These are phyloP conservation scores for Cylloceria caligata DNA, from an alignment of 2,888 invertebrate genomes.

Conservation along the genomic window DNA sequence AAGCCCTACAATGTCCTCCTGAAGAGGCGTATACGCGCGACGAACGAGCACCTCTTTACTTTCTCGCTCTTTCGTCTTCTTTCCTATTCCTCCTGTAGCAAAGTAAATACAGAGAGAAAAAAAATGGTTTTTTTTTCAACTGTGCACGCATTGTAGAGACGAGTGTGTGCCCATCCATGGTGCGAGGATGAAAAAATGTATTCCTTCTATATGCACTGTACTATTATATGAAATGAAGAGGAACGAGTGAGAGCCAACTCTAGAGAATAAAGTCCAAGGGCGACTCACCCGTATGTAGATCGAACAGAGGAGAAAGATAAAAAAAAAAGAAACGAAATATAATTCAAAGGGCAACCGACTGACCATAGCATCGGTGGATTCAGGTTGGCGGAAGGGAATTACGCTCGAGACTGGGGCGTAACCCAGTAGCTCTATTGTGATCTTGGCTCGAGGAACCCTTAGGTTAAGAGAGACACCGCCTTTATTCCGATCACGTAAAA, in stretches of 20 bases:
- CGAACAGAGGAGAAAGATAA: constrained; percentile 26
- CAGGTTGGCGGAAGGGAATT: constrained; percentile 63
- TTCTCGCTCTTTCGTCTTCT: constrained; percentile 35
- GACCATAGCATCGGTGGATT: constrained; percentile 46
- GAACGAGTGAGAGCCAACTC: constrained; percentile 12
- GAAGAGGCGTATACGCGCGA: constrained; percentile 43
- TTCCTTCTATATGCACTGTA: constrained; percentile 31
- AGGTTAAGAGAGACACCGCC: constrained; percentile 26
- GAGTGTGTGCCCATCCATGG: constrained; percentile 10
- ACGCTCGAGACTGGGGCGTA: constrained; percentile 64
- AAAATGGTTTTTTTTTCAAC: constrained; percentile 14
- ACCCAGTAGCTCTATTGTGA: constrained; percentile 67
- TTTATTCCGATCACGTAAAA: constrained; percentile 39
- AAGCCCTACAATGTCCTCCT: constrained; percentile 80
- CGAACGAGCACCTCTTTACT: constrained; percentile 40
- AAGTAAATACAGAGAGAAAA: background rate
- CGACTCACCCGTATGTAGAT: constrained; percentile 51
- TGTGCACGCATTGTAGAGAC: constrained; percentile 20
- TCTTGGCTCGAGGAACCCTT: constrained; percentile 34
- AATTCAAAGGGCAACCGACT: constrained; percentile 66
- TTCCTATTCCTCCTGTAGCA: constrained; percentile 7
- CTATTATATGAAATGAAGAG: constrained; percentile 47
- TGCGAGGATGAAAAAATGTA: constrained; percentile 35
- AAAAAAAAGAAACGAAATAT: constrained; percentile 56
- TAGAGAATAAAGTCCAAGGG: constrained; percentile 48